Conservation (phyloP, 2,113 vertebrate species). For the Poecilia latipinna region DNA sequence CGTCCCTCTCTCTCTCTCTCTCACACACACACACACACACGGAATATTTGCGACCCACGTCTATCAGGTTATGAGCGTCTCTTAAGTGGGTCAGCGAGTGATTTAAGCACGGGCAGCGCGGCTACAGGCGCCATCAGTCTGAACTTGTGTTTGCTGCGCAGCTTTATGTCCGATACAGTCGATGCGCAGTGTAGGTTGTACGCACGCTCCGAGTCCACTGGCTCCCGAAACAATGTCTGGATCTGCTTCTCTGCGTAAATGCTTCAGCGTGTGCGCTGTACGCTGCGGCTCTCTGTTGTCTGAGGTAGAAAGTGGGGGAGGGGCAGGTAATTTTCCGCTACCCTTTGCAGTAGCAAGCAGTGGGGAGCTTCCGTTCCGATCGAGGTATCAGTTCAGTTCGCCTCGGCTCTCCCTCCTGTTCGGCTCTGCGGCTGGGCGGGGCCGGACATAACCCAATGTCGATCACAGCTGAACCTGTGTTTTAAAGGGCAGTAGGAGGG, state of each 20-base stretch:
- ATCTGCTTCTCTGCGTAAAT: slow-evolving; percentile 53
- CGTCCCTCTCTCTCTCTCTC: not conserved
- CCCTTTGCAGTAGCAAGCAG: slow-evolving; percentile 57
- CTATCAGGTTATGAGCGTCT: slow-evolving; percentile 3
- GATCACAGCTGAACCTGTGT: slow-evolving; percentile 45
- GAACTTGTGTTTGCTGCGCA: slow-evolving; percentile 9
- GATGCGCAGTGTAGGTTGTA: not conserved
- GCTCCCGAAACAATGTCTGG: slow-evolving; percentile 45
- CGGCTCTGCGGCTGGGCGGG: slow-evolving; percentile 67
- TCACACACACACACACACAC: slow-evolving; percentile 14
- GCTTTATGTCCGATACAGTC: not conserved
- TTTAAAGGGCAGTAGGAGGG: slow-evolving; percentile 24
- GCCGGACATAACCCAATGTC: slow-evolving; percentile 60
- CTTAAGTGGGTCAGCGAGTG: slow-evolving; percentile 70
- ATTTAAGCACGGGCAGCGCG: slow-evolving; percentile 59
- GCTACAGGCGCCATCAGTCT: slow-evolving; percentile 29
- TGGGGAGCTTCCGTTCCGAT: slow-evolving; percentile 62
- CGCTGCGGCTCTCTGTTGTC: slow-evolving; percentile 60
- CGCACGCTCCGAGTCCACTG: slow-evolving; percentile 22
- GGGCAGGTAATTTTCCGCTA: slow-evolving; percentile 81
- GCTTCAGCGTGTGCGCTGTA: slow-evolving; percentile 45
- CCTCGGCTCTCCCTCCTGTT: slow-evolving; percentile 48
- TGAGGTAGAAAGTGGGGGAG: slow-evolving; percentile 58
- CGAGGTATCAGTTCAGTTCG: slow-evolving; percentile 50
- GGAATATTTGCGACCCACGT: slow-evolving; percentile 4